A percentile compares a stretch with the other conserved stretches of the same genome.
phyloP scores from a whole-genome alignment of 2,113 vertebrate species.

The Enhydra lutris region DNA sequence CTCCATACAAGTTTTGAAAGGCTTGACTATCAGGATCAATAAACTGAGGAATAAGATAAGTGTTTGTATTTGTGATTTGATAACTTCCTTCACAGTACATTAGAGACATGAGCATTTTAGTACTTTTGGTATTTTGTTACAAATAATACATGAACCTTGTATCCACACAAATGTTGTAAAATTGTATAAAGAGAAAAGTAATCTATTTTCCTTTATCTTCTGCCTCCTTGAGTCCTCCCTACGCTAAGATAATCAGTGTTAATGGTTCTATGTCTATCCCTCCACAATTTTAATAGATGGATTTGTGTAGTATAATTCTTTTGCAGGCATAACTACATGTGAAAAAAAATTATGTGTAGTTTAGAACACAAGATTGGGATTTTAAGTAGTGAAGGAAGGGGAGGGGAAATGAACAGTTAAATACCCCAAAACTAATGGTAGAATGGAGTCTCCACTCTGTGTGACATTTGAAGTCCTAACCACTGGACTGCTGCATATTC shows the following conservation, averaged over 20 bases:
- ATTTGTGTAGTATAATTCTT: neutral
- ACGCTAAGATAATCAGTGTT: neutral
- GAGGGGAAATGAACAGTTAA: neutral
- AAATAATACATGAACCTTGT: neutral
- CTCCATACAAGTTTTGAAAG: neutral
- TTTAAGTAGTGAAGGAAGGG: neutral
- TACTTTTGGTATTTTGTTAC: neutral
- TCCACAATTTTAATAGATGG: neutral
- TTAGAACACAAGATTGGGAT: neutral
- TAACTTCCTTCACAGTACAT: neutral
- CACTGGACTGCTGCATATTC: neutral
- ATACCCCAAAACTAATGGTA: neutral
- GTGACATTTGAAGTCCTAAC: neutral
- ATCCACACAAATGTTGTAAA: neutral
- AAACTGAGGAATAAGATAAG: neutral
- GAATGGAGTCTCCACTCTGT: no score
- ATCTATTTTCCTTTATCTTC: neutral
- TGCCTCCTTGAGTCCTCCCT: neutral
- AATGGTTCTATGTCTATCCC: neutral
- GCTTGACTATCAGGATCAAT: neutral
- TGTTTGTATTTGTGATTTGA: neutral
- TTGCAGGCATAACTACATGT: neutral
- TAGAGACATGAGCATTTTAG: neutral
- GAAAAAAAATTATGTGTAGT: neutral
- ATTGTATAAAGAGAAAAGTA: neutral